Evolutionary conservation across 1,140 invertebrate genomes (phyloP).

Genomic region (Metaphire vulgaris): DNA sequence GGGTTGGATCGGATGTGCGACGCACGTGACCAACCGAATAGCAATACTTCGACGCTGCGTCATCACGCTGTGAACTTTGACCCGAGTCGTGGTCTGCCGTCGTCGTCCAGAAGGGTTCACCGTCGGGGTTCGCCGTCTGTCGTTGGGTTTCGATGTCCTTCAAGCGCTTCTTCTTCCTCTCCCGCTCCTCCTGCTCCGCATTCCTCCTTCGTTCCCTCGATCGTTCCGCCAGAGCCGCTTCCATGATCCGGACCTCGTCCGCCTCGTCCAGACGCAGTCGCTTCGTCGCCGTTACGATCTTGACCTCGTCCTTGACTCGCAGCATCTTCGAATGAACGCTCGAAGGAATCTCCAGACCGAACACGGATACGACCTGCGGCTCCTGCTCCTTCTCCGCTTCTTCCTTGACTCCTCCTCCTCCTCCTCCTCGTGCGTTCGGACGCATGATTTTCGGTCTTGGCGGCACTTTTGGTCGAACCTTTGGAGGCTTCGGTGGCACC

Average conservation of each 20-base stretch:
- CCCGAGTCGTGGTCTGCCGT: neutral
- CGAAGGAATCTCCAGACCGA: neutral
- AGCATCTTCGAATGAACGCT: neutral
- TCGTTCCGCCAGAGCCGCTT: conserved; percentile 40
- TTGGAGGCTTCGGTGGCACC: neutral
- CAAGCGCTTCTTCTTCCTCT: neutral
- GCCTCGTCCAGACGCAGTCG: conserved; percentile 51
- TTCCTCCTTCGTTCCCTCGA: neutral
- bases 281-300: conserved; percentile 52
- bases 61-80: too few relatives aligned
- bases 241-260: conserved; percentile 49
- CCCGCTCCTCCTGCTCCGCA: neutral
- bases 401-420: neutral
- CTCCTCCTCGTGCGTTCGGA: too few relatives aligned
- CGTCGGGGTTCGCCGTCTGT: neutral
- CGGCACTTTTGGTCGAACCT: too few relatives aligned
- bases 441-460: too few relatives aligned
- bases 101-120: neutral
- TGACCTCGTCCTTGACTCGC: conserved; percentile 57
- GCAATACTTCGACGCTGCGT: neutral
- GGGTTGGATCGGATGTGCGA: neutral
- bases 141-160: neutral
- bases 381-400: neutral
- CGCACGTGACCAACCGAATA: neutral
- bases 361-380: neutral